A percentile compares a stretch with the other conserved stretches of the same genome.
Evolutionary conservation across 2,888 invertebrate genomes (phyloP).

Genomic region (Tenthredo amoena): DNA sequence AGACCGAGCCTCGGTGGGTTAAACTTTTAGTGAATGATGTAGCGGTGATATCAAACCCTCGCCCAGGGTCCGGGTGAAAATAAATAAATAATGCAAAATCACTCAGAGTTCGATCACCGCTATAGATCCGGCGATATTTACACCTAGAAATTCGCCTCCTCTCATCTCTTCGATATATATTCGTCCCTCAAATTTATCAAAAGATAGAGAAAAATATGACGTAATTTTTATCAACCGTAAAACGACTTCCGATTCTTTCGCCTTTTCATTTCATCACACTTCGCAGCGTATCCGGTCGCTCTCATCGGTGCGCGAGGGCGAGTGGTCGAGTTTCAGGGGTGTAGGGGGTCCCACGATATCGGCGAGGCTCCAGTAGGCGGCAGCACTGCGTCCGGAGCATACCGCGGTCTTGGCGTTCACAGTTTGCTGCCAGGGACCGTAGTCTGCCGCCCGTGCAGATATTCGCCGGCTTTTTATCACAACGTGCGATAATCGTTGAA

Average conservation of each 20-base stretch:
- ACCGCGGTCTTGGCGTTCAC: conserved; percentile 72
- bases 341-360: conserved; percentile 61
- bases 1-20: neutral
- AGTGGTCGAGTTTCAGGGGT: conserved; percentile 10
- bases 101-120: conserved; percentile 5
- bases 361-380: conserved; percentile 74
- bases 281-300: neutral
- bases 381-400: conserved; percentile 77
- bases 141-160: neutral
- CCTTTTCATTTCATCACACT: neutral
- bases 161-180: neutral
- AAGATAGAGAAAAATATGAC: neutral
- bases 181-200: neutral
- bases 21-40: conserved; percentile 34
- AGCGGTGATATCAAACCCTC: conserved; percentile 30
- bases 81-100: conserved; percentile 39
- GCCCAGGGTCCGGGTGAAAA: neutral
- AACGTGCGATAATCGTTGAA: neutral
- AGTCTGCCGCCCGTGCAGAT: conserved; percentile 38
- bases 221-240: neutral
- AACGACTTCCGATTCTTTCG: neutral
- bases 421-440: conserved; percentile 41
- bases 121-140: neutral
- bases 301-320: conserved; percentile 7
- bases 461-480: conserved; percentile 4